Evolutionary conservation across 1,140 invertebrate genomes (phyloP).

Genomic region (Spodoptera litura): DNA sequence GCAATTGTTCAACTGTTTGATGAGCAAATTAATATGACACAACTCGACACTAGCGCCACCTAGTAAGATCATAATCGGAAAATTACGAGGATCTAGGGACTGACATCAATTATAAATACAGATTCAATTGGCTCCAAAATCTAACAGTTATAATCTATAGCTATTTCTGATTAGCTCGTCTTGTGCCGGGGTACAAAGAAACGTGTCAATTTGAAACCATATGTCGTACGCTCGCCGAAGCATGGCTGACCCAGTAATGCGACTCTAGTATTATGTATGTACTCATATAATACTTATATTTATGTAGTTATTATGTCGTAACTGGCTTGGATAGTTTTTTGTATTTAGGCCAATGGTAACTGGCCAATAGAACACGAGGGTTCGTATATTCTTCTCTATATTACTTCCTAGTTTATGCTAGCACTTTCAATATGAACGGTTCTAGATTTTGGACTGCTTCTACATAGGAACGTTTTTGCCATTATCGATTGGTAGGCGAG

Average conservation of each 20-base stretch:
- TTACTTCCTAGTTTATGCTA: not conserved
- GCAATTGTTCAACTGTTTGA: too few relatives aligned
- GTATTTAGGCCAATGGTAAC: not conserved
- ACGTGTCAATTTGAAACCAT: conserved; percentile 71
- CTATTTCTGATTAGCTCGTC: conserved; percentile 46
- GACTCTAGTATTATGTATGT: conserved; percentile 9
- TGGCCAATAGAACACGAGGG: not conserved
- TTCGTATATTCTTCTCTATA: too few relatives aligned
- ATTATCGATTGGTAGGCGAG: too few relatives aligned
- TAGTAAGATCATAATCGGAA: not conserved
- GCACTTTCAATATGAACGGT: not conserved
- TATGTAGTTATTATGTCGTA: not conserved
- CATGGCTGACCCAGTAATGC: conserved; percentile 33
- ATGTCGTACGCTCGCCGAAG: conserved; percentile 60
- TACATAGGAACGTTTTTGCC: too few relatives aligned
- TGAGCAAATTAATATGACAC: too few relatives aligned
- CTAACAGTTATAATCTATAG: conserved; percentile 21
- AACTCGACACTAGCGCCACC: not conserved
- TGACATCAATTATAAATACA: conserved; percentile 28
- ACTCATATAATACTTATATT: not conserved
- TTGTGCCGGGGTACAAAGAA: conserved; percentile 46
- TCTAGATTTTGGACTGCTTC: too few relatives aligned
- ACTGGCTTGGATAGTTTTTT: not conserved
- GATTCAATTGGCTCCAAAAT: conserved; percentile 27
- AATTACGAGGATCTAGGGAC: not conserved